phyloP scores from a whole-genome alignment of 2,113 vertebrate species.

The Sula dactylatra region DNA sequence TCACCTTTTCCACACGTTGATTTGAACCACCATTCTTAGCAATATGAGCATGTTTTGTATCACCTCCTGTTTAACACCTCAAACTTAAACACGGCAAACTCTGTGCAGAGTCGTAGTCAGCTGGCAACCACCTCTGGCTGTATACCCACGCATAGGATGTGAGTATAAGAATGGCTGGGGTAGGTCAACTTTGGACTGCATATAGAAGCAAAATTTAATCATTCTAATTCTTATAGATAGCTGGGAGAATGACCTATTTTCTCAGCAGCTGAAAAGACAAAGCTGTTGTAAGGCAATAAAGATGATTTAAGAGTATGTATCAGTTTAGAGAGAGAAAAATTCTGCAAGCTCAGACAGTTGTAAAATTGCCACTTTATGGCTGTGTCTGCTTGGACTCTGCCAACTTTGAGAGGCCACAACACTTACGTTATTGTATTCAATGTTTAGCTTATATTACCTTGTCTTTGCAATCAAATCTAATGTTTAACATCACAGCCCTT shows the following conservation, averaged over 20 bases:
- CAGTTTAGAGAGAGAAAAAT: constrained; percentile 26
- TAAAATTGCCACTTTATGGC: constrained; percentile 50
- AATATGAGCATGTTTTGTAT: background rate
- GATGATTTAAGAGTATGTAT: constrained; percentile 38
- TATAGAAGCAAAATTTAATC: background rate
- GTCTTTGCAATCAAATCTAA: background rate
- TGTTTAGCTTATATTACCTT: background rate
- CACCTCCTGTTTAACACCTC: constrained; percentile 37
- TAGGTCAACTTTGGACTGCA: background rate
- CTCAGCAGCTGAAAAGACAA: constrained; percentile 37
- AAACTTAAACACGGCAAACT: background rate
- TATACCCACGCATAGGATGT: background rate
- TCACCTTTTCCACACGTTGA: constrained; percentile 20
- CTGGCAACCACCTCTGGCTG: background rate
- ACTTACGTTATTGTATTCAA: background rate
- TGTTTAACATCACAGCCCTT: background rate
- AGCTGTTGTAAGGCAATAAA: constrained; percentile 18
- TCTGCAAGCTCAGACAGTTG: constrained; percentile 49
- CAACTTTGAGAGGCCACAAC: constrained; percentile 4
- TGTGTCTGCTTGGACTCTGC: constrained; percentile 3
- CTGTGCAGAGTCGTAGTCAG: background rate
- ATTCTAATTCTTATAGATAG: background rate
- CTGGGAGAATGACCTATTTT: constrained; percentile 14
- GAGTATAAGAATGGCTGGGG: background rate
- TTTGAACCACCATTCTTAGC: background rate